Percentiles rank a stretch among this genome's conserved stretches.
Evolutionary conservation across 2,797 vertebrate genomes (phyloP).

Genomic region (Gambelia wislizenii): DNA sequence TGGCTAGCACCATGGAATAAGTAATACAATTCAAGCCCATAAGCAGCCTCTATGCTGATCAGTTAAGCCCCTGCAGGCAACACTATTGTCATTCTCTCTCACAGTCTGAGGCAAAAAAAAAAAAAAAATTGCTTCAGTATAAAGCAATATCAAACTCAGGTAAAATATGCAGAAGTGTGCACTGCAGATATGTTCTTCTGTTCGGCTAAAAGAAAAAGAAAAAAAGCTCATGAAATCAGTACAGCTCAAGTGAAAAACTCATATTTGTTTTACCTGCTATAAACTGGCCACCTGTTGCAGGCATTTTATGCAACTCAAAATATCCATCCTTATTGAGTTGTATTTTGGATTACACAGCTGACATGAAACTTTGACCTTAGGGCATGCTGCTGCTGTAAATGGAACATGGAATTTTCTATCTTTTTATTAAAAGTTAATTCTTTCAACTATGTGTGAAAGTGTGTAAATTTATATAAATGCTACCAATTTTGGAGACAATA

Average conservation of each 20-base stretch:
- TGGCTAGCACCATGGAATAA: background rate
- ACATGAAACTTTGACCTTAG: background rate
- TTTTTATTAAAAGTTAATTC: background rate
- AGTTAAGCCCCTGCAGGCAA: constrained; percentile 12
- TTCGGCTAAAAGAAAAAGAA: background rate
- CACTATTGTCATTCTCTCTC: background rate
- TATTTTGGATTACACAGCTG: background rate
- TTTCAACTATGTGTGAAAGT: background rate
- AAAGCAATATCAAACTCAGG: background rate
- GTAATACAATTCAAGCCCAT: background rate
- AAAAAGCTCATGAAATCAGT: background rate
- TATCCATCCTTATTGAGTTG: background rate
- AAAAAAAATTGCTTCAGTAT: background rate
- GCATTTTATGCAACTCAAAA: constrained; percentile 8
- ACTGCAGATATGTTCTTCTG: background rate
- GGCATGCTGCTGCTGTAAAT: background rate
- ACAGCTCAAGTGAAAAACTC: background rate
- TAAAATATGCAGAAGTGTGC: constrained; percentile 3
- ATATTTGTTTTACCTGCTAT: background rate
- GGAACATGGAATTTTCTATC: background rate
- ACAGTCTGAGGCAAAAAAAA: background rate
- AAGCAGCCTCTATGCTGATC: constrained; percentile 6
- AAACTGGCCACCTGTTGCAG: too few species aligned
- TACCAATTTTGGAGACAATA: too few species aligned
- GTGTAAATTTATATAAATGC: too few species aligned